Base-by-base conservation (phyloP, 2,797 vertebrate genomes). In the Notoglanidium macrostoma region DNA sequence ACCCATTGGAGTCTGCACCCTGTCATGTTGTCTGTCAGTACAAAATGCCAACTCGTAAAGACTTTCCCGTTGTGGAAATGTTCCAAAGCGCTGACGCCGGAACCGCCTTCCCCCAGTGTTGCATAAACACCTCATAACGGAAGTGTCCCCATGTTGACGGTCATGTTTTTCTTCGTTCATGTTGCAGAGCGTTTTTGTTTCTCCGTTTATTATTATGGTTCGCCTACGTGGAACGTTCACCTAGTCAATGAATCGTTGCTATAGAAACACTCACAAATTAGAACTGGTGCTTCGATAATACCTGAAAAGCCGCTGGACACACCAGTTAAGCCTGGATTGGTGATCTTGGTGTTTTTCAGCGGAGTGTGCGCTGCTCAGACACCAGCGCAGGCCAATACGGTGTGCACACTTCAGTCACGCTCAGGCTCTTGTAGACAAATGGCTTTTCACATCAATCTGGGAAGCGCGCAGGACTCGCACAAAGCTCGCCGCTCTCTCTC, bases 401-500 rank as follows among this genome's bases (percentile, higher is more conserved):
- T 35, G 44, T 14, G 54, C 80, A 59, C 49, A 40, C 32, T 81
- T 46, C 40, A 57, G 73, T 21, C 78, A 80, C 54, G 67, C 78
- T 83, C 29, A 46, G 51, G 70, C 26, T 72, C 35, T 57, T 40
- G 32, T 35, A 63, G 54, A 81, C 55, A 73, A 59, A 82, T 49
- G 40, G 77, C n/a, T n/a, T 82, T 72, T 86, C 70, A 57, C 32
- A 46, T 63, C 67, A 40, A 6, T 82, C 55, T 44, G 77, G 35
- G 78, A 81, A 55, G 77, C 67, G 0, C 84, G 54, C 44, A 40
- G 72, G 65, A 26, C 55, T n/a, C 51, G 15, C 32, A 77, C 11
- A 10, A 74, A 72, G 26, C 78, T 81, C 40, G 61, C 74, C 81
- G 54, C 23, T 83, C 77, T 83, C 51, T 85, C 55, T 40, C 23